phyloP scores from a whole-genome alignment of 2,113 vertebrate genomes.

The Paratilapia polleni region DNA sequence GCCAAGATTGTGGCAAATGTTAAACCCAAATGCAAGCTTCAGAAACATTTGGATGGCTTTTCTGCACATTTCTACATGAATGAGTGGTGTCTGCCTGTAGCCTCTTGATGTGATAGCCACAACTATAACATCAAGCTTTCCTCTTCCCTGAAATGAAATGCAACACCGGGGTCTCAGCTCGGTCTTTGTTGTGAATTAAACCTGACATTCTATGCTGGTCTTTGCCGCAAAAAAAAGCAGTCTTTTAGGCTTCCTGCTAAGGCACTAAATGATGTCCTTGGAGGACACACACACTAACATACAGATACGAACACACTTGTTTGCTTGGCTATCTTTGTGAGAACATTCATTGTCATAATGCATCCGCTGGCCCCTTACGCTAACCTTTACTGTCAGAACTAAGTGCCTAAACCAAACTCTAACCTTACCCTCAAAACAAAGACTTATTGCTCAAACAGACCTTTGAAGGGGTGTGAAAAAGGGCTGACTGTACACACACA shows the following conservation, averaged over 20 bases:
- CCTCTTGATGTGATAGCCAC: background rate
- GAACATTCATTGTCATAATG: background rate
- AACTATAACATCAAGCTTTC: background rate
- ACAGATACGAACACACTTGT: background rate
- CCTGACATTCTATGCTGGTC: background rate
- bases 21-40: background rate
- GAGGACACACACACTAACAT: background rate
- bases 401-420: background rate
- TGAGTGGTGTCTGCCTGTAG: background rate
- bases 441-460: background rate
- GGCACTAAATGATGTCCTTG: conserved; percentile 16
- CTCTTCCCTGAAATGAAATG: conserved; percentile 15
- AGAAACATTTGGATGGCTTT: background rate
- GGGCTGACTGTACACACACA: background rate
- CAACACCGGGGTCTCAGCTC: conserved; percentile 9
- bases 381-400: background rate
- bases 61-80: background rate
- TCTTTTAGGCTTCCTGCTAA: conserved; percentile 22
- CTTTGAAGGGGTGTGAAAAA: background rate
- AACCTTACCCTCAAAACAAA: background rate
- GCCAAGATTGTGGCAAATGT: background rate
- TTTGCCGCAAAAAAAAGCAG: background rate
- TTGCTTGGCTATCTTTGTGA: background rate
- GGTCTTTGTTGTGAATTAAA: conserved; percentile 6
- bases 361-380: fast-evolving